Base-by-base conservation (phyloP, 2,113 vertebrate genomes). In the Proteles cristata region DNA sequence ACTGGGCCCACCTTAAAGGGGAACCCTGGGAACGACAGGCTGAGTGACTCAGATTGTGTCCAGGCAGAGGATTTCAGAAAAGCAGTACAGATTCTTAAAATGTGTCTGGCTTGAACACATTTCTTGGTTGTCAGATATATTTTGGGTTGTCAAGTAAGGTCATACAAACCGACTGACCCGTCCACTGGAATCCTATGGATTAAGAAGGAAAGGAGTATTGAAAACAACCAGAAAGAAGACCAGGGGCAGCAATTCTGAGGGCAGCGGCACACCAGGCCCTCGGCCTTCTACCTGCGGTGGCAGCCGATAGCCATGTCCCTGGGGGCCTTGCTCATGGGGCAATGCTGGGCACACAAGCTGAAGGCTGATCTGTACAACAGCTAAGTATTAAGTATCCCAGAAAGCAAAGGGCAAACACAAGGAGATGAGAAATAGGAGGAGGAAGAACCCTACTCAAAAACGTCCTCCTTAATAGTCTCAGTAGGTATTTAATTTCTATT, bases 401-500 rank as follows among this genome's bases (percentile, higher is more conserved):
- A 80, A 96, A 90, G 69, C 65, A 90, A 58, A 90, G 65, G 17
- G 87, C 39, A 95, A 96, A 93, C 81, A 93, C 4, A 33, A 69
- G 61, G 88, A 43, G 76, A 93, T 77, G 87, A 80, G 83, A 97
- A 94, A 88, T 6, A 86, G 43, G 48, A 95, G 76, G 50, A 95
- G 73, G 65, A 48, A 73, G 61, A 87, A 68, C 28, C 1, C 73
- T 83, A 91, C 74, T 28, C 53, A 87, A 96, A 96, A 90, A 82
- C 14, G 26, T 39, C 84, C 96, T 87, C 65, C 79, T 77, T 81
- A 94, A 96, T 82, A 97, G 69, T 97, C 98, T 97, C 66, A 85
- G 97, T 68, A 96, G 93, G 71, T 93, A 95, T 90, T 98, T 96
- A 71, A 83, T 94, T 98, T 98, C 97, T 96, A 61, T 90, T 92